Percentiles rank a stretch among this genome's conserved stretches.
These are phyloP conservation scores for Micromesistius poutassou DNA, from an alignment of 2,797 vertebrate species.

Conservation along the genomic window DNA sequence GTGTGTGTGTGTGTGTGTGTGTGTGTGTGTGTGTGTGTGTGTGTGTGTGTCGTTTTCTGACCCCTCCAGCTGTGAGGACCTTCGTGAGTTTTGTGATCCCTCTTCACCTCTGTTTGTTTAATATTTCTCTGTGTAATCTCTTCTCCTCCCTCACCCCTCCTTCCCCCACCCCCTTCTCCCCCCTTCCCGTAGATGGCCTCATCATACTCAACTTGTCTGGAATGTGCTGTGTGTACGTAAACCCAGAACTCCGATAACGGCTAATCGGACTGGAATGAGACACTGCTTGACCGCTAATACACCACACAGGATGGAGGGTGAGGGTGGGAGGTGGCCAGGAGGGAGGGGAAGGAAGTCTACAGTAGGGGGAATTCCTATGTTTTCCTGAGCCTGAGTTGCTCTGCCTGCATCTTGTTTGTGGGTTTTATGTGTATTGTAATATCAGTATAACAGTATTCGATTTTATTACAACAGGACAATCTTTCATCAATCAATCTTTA, in stretches of 20 bases:
- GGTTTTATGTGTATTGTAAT: not conserved
- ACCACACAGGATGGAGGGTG: constrained; percentile 17
- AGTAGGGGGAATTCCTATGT: constrained; percentile 26
- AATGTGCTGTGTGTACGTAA: constrained; percentile 66
- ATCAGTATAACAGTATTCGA: not conserved
- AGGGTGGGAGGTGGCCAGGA: constrained; percentile 21
- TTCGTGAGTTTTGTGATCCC: not conserved
- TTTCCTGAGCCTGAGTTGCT: not conserved
- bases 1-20: too few relatives aligned
- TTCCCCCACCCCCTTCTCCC: not conserved
- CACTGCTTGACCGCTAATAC: constrained; percentile 26
- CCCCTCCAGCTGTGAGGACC: not conserved
- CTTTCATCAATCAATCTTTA: not conserved
- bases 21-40: too few relatives aligned
- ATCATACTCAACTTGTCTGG: constrained; percentile 33
- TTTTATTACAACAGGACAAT: not conserved
- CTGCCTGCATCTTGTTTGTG: not conserved
- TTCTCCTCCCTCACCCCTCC: not conserved
- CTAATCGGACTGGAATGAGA: constrained; percentile 34
- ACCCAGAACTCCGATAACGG: constrained; percentile 60
- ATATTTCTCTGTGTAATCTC: not conserved
- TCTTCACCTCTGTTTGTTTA: not conserved
- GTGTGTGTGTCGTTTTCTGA: not conserved
- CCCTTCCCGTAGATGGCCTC: constrained; percentile 2
- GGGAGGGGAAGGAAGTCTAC: not conserved